Evolutionary conservation across 2,113 vertebrate species (phyloP).

Genomic region (Lampris megalopsis): DNA sequence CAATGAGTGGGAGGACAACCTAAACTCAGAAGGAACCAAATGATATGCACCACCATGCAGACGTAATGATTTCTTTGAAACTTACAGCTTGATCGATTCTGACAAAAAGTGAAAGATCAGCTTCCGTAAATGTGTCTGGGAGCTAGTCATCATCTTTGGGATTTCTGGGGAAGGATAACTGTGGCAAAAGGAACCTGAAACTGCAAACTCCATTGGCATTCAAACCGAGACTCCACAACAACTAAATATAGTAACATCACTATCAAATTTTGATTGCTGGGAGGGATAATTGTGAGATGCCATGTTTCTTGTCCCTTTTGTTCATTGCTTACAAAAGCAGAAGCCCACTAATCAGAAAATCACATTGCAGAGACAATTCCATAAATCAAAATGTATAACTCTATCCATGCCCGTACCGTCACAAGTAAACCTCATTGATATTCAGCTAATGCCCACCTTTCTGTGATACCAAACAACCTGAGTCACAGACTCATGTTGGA

Average conservation of each 20-base stretch:
- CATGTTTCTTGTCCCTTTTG: constrained; percentile 49
- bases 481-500: neutral
- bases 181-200: constrained; percentile 6
- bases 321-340: constrained; percentile 34
- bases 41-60: neutral
- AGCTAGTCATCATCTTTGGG: neutral
- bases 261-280: constrained; percentile 31
- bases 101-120: constrained; percentile 25
- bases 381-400: constrained; percentile 52
- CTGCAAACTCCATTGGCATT: constrained; percentile 22
- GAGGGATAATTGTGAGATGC: constrained; percentile 44
- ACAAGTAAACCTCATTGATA: constrained; percentile 32
- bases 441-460: constrained; percentile 7
- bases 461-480: neutral
- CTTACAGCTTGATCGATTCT: constrained; percentile 9
- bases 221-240: neutral
- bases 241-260: constrained; percentile 14
- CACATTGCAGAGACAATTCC: constrained; percentile 18
- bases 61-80: neutral
- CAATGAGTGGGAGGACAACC: neutral
- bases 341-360: constrained; percentile 55
- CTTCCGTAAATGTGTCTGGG: neutral
- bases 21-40: neutral
- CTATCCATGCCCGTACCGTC: constrained; percentile 7
- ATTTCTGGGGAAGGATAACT: neutral